Evolutionary conservation across 2,797 vertebrate species (phyloP).

Genomic region (Lophotriccus pileatus): DNA sequence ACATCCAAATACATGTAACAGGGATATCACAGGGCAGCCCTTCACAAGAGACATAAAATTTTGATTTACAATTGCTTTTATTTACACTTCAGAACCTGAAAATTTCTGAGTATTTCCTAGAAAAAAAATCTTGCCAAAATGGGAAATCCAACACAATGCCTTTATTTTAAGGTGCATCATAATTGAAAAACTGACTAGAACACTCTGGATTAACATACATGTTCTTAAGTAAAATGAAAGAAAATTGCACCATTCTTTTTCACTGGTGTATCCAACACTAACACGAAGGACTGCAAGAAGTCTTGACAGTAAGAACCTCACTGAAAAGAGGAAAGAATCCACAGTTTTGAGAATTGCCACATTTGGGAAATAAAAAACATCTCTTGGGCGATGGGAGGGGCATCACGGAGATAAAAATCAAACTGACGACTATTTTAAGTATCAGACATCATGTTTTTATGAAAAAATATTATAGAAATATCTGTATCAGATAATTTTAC

Average conservation of each 20-base stretch:
- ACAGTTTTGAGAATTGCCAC: background rate
- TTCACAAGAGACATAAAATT: background rate
- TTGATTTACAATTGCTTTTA: background rate
- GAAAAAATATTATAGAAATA: background rate
- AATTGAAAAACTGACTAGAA: background rate
- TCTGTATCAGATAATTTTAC: background rate
- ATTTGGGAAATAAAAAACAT: background rate
- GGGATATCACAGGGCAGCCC: background rate
- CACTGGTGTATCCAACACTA: background rate
- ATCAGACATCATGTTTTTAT: background rate
- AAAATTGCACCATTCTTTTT: background rate
- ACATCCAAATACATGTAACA: background rate
- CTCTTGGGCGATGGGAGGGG: fast-evolving
- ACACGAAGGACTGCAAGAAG: background rate
- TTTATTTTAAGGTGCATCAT: background rate
- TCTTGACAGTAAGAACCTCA: background rate
- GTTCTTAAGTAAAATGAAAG: background rate
- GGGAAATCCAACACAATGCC: background rate
- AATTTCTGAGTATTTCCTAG: background rate
- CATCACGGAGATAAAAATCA: fast-evolving
- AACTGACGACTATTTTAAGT: background rate
- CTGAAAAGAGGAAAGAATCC: background rate
- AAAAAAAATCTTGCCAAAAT: background rate
- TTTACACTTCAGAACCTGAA: background rate
- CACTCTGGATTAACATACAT: background rate